phyloP scores from a whole-genome alignment of 2,888 invertebrate species.

The Hypomecis atomaria region DNA sequence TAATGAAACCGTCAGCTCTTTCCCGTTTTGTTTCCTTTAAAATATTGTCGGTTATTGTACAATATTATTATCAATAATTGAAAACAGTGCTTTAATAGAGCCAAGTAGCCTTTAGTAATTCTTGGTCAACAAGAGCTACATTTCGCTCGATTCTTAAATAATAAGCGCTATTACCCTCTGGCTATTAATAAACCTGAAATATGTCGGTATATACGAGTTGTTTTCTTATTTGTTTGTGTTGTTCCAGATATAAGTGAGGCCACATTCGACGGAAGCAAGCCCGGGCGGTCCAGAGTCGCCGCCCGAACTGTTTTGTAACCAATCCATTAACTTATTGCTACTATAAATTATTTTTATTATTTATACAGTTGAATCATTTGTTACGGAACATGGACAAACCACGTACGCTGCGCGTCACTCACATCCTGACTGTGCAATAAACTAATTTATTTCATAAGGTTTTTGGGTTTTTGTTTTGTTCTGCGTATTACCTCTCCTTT shows the following conservation, averaged over 20 bases:
- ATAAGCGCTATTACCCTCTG: too few species aligned
- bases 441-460: constrained; percentile 83
- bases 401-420: constrained; percentile 63
- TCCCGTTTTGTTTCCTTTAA: too few species aligned
- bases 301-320: constrained; percentile 78
- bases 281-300: constrained; percentile 51
- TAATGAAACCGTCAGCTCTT: too few species aligned
- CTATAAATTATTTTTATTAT: constrained; percentile 85
- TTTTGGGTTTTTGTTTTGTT: constrained; percentile 58
- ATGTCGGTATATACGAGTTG: too few species aligned
- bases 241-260: constrained; percentile 62
- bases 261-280: constrained; percentile 61
- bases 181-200: too few species aligned
- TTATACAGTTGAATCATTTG: constrained; percentile 79
- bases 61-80: too few species aligned
- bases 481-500: constrained; percentile 9
- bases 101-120: too few species aligned
- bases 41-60: too few species aligned
- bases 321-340: constrained; percentile 82
- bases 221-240: constrained; percentile 31
- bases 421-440: constrained; percentile 79
- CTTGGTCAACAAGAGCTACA: too few species aligned
- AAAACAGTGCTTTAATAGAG: too few species aligned
- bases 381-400: constrained; percentile 71
- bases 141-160: too few species aligned